Base-by-base conservation (phyloP, 2,888 invertebrate species). In the Clanis bilineata region DNA sequence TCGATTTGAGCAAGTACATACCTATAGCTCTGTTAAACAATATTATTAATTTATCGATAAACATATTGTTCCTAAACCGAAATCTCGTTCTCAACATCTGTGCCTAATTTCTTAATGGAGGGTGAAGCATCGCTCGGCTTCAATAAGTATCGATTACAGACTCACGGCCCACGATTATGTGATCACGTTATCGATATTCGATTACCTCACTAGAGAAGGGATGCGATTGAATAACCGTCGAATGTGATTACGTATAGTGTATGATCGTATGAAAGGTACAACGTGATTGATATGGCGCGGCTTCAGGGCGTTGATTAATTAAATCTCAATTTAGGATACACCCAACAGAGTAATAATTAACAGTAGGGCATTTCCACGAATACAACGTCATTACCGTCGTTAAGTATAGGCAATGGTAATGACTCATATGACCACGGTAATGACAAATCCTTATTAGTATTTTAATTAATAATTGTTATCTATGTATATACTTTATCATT, bases 111-210 rank as follows among this genome's bases (percentile, higher is more conserved):
- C 28, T 18, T 51, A 51, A 51, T 51, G 51, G 51, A 18, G 12
- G 18, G 15, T 18, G 51, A 51, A 51, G 28, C 47, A 25, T 25
- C 18, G 18, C 51, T 18, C 28, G 51, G 51, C 51, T 28, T 18
- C 51, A 32, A 32, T 51, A 51, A 51, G 51, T 51, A 32, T 18
- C 51, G 28, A 51, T 32, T 51, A 51, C 51, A 12, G 23, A 23
- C 23, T 15, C 51, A 51, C 7, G 25, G 18, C 51, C 7, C 32
- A 32, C 51, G 51, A 32, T 21, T 47, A 47, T 51, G n/a, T 23
- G 10, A 32, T 51, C 18, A 15, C 18, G 51, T 32, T 51, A 32
- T 32, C 51, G 51, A 51, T 28, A 28, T 51, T 51, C 10, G 10
- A 51, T 51, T 32, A 32, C 12, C n/a, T 23, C 22, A 32, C 28